Evolutionary conservation across 2,888 invertebrate species (phyloP).

Genomic region (Adela reaumurella): DNA sequence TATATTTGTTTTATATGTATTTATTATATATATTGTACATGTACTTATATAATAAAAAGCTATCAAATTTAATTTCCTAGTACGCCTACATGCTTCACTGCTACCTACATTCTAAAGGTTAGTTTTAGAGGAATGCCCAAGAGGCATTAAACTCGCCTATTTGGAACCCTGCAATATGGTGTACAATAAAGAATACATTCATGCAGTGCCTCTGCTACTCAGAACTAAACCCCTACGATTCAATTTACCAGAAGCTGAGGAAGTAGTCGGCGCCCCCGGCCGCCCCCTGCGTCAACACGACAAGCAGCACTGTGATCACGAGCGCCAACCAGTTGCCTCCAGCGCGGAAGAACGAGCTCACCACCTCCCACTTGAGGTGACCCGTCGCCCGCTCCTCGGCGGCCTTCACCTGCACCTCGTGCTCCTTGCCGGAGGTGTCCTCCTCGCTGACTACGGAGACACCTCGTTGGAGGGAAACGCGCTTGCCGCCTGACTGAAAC

Average conservation of each 20-base stretch:
- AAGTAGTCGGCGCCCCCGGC: constrained; percentile 67
- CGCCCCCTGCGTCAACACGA: constrained; percentile 53
- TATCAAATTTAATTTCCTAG: too few species aligned
- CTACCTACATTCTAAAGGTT: too few species aligned
- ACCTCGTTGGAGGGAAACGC: background rate
- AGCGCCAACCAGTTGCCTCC: constrained; percentile 33
- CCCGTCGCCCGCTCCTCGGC: constrained; percentile 40
- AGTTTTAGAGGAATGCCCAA: too few species aligned
- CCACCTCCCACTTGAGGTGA: constrained; percentile 35
- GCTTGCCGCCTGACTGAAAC: constrained; percentile 2
- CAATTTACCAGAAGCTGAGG: constrained; percentile 65
- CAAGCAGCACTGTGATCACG: constrained; percentile 22
- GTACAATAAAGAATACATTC: too few species aligned
- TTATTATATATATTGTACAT: too few species aligned
- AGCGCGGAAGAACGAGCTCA: constrained; percentile 31
- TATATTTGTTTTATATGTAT: too few species aligned
- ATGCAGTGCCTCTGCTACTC: too few species aligned
- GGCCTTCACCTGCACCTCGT: constrained; percentile 33
- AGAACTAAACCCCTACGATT: too few species aligned
- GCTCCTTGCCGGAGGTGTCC: constrained; percentile 27
- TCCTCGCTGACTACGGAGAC: constrained; percentile 19
- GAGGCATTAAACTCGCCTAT: too few species aligned
- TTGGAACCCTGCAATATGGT: too few species aligned
- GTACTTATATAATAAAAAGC: too few species aligned
- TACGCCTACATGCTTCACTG: too few species aligned